A percentile compares a stretch with the other conserved stretches of the same genome.
Evolutionary conservation across 2,888 invertebrate species (phyloP).

Genomic region (Hipparchia semele): DNA sequence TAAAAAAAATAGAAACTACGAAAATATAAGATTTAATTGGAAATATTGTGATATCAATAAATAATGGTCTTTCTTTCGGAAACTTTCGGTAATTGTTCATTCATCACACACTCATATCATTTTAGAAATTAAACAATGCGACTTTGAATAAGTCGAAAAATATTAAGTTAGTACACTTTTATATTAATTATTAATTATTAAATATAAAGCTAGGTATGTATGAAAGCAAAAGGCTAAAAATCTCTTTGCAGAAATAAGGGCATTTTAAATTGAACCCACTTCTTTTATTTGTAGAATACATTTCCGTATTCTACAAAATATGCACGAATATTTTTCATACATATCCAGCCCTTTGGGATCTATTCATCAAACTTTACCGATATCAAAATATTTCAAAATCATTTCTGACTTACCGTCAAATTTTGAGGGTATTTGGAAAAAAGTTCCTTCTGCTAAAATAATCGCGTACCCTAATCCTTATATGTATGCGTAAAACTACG

Average conservation of each 20-base stretch:
- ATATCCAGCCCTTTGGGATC: neutral
- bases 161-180: neutral
- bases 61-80: neutral
- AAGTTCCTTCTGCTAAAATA: too few relatives aligned
- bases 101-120: neutral
- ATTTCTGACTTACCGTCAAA: neutral
- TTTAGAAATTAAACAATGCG: neutral
- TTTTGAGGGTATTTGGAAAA: neutral
- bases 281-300: neutral
- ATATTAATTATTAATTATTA: neutral
- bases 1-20: neutral
- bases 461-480: too few relatives aligned
- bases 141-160: neutral
- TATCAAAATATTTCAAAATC: conserved; percentile 23
- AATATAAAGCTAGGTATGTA: neutral
- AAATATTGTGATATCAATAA: conserved; percentile 22
- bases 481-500: too few relatives aligned
- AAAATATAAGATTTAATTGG: conserved; percentile 7
- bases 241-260: neutral
- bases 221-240: neutral
- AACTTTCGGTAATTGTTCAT: neutral
- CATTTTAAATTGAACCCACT: neutral
- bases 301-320: conserved; percentile 1
- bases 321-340: neutral
- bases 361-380: neutral